Conservation (phyloP, 2,113 vertebrate species). For the Polypterus bichir region DNA sequence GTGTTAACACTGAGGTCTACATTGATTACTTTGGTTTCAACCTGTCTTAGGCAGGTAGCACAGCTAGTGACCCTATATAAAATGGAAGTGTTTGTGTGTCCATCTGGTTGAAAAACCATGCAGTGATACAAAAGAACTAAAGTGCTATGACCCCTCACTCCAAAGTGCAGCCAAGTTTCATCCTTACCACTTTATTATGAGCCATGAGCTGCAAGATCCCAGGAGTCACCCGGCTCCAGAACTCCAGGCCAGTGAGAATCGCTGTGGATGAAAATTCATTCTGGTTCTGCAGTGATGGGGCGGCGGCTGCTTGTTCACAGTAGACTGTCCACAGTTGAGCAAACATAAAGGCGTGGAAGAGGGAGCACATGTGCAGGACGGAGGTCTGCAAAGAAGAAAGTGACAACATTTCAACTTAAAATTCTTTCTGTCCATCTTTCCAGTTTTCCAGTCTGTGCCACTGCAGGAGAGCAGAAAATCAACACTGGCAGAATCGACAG, state of each 20-base stretch:
- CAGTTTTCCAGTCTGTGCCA: too few species aligned
- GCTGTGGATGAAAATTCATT: constrained; percentile 87
- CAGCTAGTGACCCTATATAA: too few species aligned
- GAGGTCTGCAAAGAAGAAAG: constrained; percentile 66
- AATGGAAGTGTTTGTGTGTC: too few species aligned
- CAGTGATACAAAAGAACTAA: too few species aligned
- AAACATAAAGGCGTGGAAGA: constrained; percentile 98
- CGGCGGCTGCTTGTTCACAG: constrained; percentile 87
- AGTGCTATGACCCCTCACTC: too few species aligned
- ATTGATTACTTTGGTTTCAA: too few species aligned
- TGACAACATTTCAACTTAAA: background rate
- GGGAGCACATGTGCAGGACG: constrained; percentile 94
- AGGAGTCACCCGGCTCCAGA: constrained; percentile 95
- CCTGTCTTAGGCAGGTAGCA: too few species aligned
- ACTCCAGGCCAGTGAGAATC: constrained; percentile 88
- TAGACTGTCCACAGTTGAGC: constrained; percentile 97
- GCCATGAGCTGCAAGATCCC: constrained; percentile 97
- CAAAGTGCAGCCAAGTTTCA: too few species aligned
- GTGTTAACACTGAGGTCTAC: too few species aligned
- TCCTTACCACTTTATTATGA: constrained; percentile 93
- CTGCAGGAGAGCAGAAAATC: too few species aligned
- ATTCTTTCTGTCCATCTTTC: background rate
- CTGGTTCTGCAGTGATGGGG: constrained; percentile 73
- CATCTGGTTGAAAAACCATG: too few species aligned
- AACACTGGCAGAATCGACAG: too few species aligned